Percentiles rank a stretch among this genome's conserved stretches.
phyloP scores from a whole-genome alignment of 1,140 invertebrate genomes.

The Antheraea pernyi region DNA sequence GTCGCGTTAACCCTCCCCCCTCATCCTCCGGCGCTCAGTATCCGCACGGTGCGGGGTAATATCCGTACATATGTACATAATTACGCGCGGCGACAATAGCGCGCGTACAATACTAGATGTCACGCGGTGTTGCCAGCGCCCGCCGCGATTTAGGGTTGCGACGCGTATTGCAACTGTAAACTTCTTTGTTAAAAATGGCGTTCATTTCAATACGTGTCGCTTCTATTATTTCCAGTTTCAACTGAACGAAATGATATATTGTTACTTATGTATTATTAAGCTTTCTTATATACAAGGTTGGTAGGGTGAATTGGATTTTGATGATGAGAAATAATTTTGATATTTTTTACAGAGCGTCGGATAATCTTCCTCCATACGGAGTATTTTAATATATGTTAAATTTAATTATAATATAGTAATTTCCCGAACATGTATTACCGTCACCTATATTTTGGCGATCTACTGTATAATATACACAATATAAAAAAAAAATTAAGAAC shows the following conservation, averaged over 20 bases:
- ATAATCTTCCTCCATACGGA: too few relatives aligned
- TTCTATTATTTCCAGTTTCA: not conserved
- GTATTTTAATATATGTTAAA: too few relatives aligned
- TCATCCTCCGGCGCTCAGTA: not conserved
- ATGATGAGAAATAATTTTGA: not conserved
- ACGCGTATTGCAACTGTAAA: not conserved
- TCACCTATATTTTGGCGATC: too few relatives aligned
- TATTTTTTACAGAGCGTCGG: too few relatives aligned
- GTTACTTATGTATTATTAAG: not conserved
- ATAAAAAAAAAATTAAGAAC: too few relatives aligned
- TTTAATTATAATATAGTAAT: too few relatives aligned
- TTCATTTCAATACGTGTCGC: not conserved
- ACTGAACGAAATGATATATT: not conserved
- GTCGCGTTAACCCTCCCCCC: constrained; percentile 11
- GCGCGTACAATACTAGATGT: constrained; percentile 20
- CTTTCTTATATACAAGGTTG: not conserved
- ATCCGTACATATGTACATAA: constrained; percentile 31
- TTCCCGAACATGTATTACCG: too few relatives aligned
- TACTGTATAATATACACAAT: too few relatives aligned
- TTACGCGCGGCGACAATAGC: constrained; percentile 29
- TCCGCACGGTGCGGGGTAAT: constrained; percentile 20
- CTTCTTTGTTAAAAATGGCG: not conserved
- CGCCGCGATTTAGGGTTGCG: not conserved
- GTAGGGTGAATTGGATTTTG: not conserved
- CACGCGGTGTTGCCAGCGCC: constrained; percentile 22